Percentiles rank a stretch among this genome's conserved stretches.
Evolutionary conservation across 1,140 invertebrate species (phyloP).

Genomic region (Dryas iulia): DNA sequence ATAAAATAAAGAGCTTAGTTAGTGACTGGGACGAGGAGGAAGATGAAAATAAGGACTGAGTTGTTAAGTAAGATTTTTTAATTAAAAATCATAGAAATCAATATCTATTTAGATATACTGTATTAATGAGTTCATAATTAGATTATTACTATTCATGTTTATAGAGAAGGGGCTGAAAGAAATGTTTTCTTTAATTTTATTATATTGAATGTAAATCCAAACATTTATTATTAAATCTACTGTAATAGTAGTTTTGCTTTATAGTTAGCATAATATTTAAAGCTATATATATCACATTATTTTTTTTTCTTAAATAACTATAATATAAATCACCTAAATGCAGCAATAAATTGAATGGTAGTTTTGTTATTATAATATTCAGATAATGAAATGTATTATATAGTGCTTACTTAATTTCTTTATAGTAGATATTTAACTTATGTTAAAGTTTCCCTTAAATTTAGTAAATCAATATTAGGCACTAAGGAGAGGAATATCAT

Average conservation of each 20-base stretch:
- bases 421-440: neutral
- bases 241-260: slow-evolving; percentile 1
- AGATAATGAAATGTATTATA: neutral
- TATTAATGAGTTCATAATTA: neutral
- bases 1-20: slow-evolving; percentile 69
- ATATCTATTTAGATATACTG: neutral
- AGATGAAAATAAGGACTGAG: slow-evolving; percentile 50
- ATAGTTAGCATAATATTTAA: neutral
- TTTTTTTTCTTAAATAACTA: neutral
- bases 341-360: neutral
- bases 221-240: neutral
- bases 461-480: neutral
- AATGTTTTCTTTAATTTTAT: neutral
- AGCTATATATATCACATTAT: neutral
- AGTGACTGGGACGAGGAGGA: slow-evolving; percentile 76
- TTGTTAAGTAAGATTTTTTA: neutral
- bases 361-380: neutral
- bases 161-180: neutral
- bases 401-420: neutral
- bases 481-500: neutral
- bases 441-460: neutral
- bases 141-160: neutral
- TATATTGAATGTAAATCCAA: neutral
- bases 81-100: neutral
- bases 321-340: neutral